A percentile compares a stretch with the other conserved stretches of the same genome.
Evolutionary conservation across 2,797 vertebrate genomes (phyloP).

Genomic region (Anabacerthia variegaticeps): DNA sequence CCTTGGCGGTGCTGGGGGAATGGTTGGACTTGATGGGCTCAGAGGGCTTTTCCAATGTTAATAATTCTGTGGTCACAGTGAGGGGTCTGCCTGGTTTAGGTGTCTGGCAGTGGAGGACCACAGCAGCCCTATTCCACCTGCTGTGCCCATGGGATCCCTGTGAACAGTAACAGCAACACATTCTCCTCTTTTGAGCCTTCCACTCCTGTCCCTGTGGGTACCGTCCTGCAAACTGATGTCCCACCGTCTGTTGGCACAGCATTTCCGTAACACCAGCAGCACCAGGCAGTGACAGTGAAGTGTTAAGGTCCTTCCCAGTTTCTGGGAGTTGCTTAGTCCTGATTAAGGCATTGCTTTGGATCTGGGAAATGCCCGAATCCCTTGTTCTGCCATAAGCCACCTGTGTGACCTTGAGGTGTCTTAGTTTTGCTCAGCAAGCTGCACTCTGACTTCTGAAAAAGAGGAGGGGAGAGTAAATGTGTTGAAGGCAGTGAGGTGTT

Average conservation of each 20-base stretch:
- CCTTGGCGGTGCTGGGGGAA: not conserved
- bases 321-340: not conserved
- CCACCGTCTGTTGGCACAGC: not conserved
- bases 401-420: not conserved
- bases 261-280: fast-evolving
- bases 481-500: not conserved
- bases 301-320: fast-evolving
- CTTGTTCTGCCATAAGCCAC: not conserved
- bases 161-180: fast-evolving
- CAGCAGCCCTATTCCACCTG: not conserved
- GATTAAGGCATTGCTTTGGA: not conserved
- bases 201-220: not conserved
- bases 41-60: not conserved
- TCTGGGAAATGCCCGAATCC: not conserved
- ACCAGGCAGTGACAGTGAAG: not conserved
- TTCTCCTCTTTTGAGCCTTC: not conserved
- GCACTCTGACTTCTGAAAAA: not conserved
- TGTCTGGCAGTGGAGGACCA: fast-evolving
- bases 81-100: not conserved
- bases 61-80: fast-evolving
- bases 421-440: not conserved
- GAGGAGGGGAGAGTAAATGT: not conserved
- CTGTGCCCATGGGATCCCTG: not conserved
- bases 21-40: not conserved
- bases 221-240: not conserved